A percentile compares a stretch with the other conserved stretches of the same genome.
Conservation (phyloP, 2,797 vertebrate species). For the Crenuchus spilurus region DNA sequence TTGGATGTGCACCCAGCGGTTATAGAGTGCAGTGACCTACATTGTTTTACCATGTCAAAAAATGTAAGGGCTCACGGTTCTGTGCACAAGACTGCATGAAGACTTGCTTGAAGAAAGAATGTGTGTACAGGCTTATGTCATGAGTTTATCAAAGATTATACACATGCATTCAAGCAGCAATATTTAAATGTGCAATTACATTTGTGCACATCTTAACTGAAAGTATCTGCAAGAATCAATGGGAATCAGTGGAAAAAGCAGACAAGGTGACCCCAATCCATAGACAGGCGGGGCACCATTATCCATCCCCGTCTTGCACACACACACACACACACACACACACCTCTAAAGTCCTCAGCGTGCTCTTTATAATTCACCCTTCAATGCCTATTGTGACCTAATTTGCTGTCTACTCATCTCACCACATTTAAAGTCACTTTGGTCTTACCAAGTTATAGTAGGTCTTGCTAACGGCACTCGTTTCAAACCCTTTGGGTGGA, state of each 20-base stretch:
- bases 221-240: too few species aligned
- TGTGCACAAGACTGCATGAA: not conserved
- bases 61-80: not conserved
- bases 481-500: conserved; percentile 93
- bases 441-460: conserved; percentile 95
- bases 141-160: too few species aligned
- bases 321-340: too few species aligned
- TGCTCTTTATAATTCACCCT: too few species aligned
- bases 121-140: too few species aligned
- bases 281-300: too few species aligned
- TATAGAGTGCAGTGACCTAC: not conserved
- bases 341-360: not conserved
- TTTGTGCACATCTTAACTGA: too few species aligned
- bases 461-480: conserved; percentile 92
- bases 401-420: not conserved
- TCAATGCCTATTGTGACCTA: not conserved
- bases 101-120: too few species aligned
- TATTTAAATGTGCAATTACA: too few species aligned
- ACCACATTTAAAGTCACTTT: conserved; percentile 6
- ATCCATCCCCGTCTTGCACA: not conserved
- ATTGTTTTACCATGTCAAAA: not conserved
- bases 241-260: too few species aligned
- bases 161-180: too few species aligned
- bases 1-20: not conserved
- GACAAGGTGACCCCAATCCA: not conserved